These are phyloP conservation scores for Noctilio leporinus DNA, from an alignment of 2,113 vertebrate genomes.

Conservation along the genomic window DNA sequence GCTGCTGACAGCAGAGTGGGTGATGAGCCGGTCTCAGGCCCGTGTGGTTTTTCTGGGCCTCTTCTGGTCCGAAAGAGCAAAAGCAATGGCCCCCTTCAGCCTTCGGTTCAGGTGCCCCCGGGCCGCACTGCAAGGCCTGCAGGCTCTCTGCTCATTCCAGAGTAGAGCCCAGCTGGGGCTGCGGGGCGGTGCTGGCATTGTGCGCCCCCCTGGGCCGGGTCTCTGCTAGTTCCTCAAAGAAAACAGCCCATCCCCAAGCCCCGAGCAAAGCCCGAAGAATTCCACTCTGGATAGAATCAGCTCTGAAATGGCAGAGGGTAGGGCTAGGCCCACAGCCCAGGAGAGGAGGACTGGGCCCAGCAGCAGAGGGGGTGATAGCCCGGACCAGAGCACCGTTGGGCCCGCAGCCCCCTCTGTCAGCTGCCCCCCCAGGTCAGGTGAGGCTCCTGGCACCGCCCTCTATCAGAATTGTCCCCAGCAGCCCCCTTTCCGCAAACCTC, in stretches of 20 bases:
- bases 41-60: background rate
- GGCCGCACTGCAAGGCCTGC: background rate
- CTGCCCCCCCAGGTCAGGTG: background rate
- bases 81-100: background rate
- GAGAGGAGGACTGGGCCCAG: background rate
- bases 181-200: accelerated
- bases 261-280: background rate
- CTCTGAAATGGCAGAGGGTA: background rate
- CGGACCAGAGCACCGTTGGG: background rate
- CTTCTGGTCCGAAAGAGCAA: background rate
- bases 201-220: background rate
- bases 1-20: background rate
- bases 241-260: background rate
- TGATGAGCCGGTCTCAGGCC: background rate
- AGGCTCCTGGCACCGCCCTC: background rate
- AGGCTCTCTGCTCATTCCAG: background rate
- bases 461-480: background rate
- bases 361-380: background rate
- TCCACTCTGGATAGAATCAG: background rate
- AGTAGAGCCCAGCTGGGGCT: background rate
- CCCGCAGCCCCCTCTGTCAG: background rate
- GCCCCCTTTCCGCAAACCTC: background rate
- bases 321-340: background rate
- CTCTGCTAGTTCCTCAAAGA: background rate
- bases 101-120: background rate